Evolutionary conservation across 1,140 invertebrate genomes (phyloP).

Genomic region (Chrysomallon squamiferum): DNA sequence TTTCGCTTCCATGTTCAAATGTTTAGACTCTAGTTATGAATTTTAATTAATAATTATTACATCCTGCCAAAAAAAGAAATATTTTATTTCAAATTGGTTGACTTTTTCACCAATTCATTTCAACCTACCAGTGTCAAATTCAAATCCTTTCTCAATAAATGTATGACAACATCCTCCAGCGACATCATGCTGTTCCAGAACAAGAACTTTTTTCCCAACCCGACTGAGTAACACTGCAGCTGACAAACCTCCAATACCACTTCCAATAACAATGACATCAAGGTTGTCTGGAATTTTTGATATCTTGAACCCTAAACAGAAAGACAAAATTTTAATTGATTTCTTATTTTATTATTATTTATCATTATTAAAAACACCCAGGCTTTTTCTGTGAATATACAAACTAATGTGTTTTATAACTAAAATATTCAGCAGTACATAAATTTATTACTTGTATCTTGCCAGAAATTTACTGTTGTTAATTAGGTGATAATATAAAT

Average conservation of each 20-base stretch:
- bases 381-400: background rate
- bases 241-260: conserved; percentile 60
- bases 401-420: background rate
- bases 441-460: background rate
- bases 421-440: background rate
- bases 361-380: background rate
- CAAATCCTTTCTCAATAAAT: conserved; percentile 60
- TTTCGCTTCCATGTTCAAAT: too few relatives aligned
- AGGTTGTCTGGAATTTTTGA: conserved; percentile 48
- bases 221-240: conserved; percentile 55
- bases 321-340: conserved; percentile 13
- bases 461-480: too few relatives aligned
- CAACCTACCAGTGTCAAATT: conserved; percentile 63
- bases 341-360: conserved; percentile 9
- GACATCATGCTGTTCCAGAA: conserved; percentile 64
- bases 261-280: conserved; percentile 63
- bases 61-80: too few relatives aligned
- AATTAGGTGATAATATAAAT: too few relatives aligned
- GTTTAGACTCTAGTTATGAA: too few relatives aligned
- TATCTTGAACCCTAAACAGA: conserved; percentile 42
- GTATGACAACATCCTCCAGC: conserved; percentile 59
- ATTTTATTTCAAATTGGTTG: too few relatives aligned
- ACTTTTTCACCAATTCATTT: too few relatives aligned
- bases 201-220: conserved; percentile 59
- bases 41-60: too few relatives aligned